Evolutionary conservation across 2,797 vertebrate genomes (phyloP).

Genomic region (Silurus aristotelis): DNA sequence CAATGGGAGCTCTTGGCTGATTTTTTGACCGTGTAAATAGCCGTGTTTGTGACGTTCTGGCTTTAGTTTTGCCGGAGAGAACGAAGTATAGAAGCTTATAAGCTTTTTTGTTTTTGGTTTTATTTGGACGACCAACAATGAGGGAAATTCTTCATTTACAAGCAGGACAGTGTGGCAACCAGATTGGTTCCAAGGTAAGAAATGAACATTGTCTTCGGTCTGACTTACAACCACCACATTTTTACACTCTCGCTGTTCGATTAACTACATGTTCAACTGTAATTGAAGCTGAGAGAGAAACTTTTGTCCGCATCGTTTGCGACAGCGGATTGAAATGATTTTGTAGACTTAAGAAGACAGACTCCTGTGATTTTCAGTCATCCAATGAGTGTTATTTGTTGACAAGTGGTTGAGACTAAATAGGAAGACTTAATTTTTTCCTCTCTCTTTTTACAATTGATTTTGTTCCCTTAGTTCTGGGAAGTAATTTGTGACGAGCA

Average conservation of each 20-base stretch:
- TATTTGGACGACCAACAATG: conserved; percentile 59
- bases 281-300: no score
- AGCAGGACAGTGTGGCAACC: conserved; percentile 78
- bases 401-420: no score
- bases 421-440: no score
- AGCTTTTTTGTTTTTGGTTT: background rate
- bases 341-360: no score
- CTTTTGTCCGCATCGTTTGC: no score
- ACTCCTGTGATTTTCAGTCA: no score
- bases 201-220: background rate
- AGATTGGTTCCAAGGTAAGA: conserved; percentile 65
- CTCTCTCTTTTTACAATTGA: no score
- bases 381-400: no score
- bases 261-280: no score
- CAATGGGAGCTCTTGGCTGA: conserved; percentile 39
- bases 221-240: background rate
- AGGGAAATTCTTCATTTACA: conserved; percentile 82
- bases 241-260: background rate
- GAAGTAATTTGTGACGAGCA: conserved; percentile 81
- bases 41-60: background rate
- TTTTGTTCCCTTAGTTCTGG: conserved; percentile 64
- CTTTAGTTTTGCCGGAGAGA: conserved; percentile 26
- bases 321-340: no score
- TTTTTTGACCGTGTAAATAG: conserved; percentile 45
- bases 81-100: no score